These are phyloP conservation scores for Sarcophaga subvicina DNA, from an alignment of 2,888 invertebrate species.

Conservation along the genomic window DNA sequence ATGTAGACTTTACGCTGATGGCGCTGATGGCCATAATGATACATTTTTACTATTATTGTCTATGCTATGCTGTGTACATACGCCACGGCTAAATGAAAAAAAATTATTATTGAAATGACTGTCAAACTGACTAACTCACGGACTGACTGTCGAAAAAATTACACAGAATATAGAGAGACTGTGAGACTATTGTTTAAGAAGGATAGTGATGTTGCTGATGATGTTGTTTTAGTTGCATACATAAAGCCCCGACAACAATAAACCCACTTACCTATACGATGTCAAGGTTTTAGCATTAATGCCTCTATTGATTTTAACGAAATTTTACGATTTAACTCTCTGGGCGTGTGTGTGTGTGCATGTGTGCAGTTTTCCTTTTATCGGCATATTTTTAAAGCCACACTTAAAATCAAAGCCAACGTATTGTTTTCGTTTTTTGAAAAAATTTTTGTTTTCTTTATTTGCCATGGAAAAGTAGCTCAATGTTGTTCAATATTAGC, in stretches of 20 bases:
- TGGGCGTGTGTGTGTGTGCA: neutral
- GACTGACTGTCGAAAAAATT: neutral
- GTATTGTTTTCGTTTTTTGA: slow-evolving; percentile 7
- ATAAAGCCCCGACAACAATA: neutral
- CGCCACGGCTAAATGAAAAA: neutral
- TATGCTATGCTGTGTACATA: slow-evolving; percentile 10
- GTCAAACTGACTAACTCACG: slow-evolving; percentile 30
- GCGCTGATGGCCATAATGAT: slow-evolving; percentile 51
- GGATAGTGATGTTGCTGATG: neutral
- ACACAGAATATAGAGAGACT: neutral
- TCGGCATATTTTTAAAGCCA: neutral
- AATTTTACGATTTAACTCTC: slow-evolving; percentile 1
- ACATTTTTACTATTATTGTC: slow-evolving; percentile 62
- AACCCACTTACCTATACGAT: slow-evolving; percentile 18
- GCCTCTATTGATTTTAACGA: slow-evolving; percentile 63
- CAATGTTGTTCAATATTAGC: slow-evolving; percentile 24
- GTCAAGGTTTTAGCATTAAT: slow-evolving; percentile 60
- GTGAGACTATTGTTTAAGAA: slow-evolving; percentile 33
- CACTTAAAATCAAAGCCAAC: slow-evolving; percentile 26
- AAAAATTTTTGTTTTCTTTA: neutral
- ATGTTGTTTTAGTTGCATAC: slow-evolving; percentile 4
- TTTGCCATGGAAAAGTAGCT: slow-evolving; percentile 1
- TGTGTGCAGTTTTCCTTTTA: slow-evolving; percentile 6
- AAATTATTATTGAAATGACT: slow-evolving; percentile 38
- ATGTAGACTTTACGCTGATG: slow-evolving; percentile 26